Percentiles rank a stretch among this genome's conserved stretches.
phyloP scores from a whole-genome alignment of 2,797 vertebrate species.

The Decapterus maruadsi region DNA sequence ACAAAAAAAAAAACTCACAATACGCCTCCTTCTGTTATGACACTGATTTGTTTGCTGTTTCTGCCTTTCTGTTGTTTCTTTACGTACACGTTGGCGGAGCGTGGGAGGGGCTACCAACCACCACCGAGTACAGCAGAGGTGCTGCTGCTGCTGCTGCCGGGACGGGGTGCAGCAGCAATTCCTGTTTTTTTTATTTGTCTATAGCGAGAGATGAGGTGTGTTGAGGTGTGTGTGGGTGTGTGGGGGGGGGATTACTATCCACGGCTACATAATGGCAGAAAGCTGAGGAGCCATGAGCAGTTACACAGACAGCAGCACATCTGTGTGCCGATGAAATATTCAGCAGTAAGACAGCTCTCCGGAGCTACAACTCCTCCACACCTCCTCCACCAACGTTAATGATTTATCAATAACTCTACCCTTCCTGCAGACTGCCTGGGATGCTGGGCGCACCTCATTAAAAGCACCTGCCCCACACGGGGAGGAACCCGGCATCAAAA shows the following conservation, averaged over 20 bases:
- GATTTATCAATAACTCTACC: slow-evolving; percentile 89
- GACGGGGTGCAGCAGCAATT: slow-evolving; percentile 44
- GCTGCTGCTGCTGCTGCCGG: slow-evolving; percentile 45
- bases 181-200: slow-evolving; percentile 58
- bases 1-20: slow-evolving; percentile 39
- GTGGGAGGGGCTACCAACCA: slow-evolving; percentile 68
- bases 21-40: slow-evolving; percentile 73
- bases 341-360: slow-evolving; percentile 84
- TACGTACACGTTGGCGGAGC: slow-evolving; percentile 54
- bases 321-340: slow-evolving; percentile 90
- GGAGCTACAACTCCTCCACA: slow-evolving; percentile 83
- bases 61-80: slow-evolving; percentile 67
- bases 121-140: slow-evolving; percentile 62
- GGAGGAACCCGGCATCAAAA: slow-evolving; percentile 80
- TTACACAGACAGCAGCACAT: slow-evolving; percentile 89
- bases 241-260: slow-evolving; percentile 72
- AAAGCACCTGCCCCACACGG: slow-evolving; percentile 74
- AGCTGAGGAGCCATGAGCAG: slow-evolving; percentile 83
- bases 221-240: no score
- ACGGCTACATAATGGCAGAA: slow-evolving; percentile 75
- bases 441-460: slow-evolving; percentile 79
- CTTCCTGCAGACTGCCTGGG: slow-evolving; percentile 74
- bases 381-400: slow-evolving; percentile 87
- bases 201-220: slow-evolving; percentile 60
- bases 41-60: slow-evolving; percentile 77